Evolutionary conservation across 2,797 vertebrate species (phyloP).

Genomic region (Chanos chanos): DNA sequence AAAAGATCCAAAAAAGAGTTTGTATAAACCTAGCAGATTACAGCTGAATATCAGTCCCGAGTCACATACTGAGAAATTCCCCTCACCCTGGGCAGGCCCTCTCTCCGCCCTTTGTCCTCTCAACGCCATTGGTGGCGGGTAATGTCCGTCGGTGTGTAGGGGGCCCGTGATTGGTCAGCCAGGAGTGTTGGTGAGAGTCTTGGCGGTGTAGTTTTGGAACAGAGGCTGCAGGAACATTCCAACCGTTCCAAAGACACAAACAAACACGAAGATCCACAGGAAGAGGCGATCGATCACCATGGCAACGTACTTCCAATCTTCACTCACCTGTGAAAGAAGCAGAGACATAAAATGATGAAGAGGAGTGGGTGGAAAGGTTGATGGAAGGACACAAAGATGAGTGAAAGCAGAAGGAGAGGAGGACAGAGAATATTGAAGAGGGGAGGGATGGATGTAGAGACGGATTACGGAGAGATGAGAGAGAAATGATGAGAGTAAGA

Average conservation of each 20-base stretch:
- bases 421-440: slow-evolving; percentile 30
- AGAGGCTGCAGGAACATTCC: slow-evolving; percentile 97
- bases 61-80: slow-evolving; percentile 49
- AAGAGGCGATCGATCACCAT: slow-evolving; percentile 99
- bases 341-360: no score
- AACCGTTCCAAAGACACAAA: slow-evolving; percentile 90
- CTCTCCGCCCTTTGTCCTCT: slow-evolving; percentile 39
- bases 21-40: slow-evolving; percentile 62
- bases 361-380: no score
- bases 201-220: slow-evolving; percentile 89
- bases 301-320: slow-evolving; percentile 98
- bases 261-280: slow-evolving; percentile 95
- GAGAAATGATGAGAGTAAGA: no score
- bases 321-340: slow-evolving; percentile 79
- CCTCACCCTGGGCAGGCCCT: slow-evolving; percentile 18
- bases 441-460: slow-evolving; percentile 14
- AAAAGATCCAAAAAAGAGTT: no score
- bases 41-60: slow-evolving; percentile 58
- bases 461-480: no score
- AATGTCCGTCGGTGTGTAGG: slow-evolving; percentile 40
- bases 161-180: slow-evolving; percentile 60
- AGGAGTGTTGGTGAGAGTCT: slow-evolving; percentile 71
- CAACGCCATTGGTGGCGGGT: slow-evolving; percentile 50
- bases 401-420: slow-evolving; percentile 25
- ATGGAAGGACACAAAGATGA: no score